Evolutionary conservation across 2,113 vertebrate genomes (phyloP).

Genomic region (Phylloscopus trochiloides): DNA sequence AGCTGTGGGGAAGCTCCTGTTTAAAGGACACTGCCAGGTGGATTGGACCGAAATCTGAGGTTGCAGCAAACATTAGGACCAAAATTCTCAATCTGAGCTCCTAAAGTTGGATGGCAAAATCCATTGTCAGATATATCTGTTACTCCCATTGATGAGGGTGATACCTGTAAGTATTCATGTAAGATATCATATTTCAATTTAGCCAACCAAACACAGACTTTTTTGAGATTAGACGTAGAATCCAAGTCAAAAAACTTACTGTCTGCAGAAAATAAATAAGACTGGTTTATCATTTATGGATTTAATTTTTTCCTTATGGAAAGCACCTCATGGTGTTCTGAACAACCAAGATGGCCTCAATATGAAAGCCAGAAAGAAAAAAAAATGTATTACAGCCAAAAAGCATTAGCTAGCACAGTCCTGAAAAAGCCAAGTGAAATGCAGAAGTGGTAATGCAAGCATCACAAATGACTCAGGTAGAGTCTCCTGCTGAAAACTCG

Average conservation of each 20-base stretch:
- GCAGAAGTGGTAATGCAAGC: neutral
- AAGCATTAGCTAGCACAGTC: neutral
- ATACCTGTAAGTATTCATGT: neutral
- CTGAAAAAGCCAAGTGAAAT: neutral
- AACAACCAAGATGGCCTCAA: neutral
- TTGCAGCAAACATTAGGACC: neutral
- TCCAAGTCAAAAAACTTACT: neutral
- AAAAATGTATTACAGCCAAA: neutral
- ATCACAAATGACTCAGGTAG: neutral
- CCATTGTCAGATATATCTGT: neutral
- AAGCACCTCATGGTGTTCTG: neutral
- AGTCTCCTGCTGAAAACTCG: neutral
- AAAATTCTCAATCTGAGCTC: neutral
- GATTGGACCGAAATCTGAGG: neutral
- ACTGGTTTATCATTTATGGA: neutral
- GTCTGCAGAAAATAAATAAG: neutral
- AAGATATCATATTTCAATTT: neutral
- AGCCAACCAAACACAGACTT: neutral
- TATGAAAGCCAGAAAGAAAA: neutral
- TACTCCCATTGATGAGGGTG: neutral
- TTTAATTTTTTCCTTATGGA: neutral
- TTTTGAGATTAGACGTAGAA: neutral
- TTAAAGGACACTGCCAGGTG: neutral
- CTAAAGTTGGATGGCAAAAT: constrained; percentile 4
- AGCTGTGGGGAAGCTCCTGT: neutral